Evolutionary conservation across 2,113 vertebrate genomes (phyloP).

Genomic region (Odocoileus virginianus): DNA sequence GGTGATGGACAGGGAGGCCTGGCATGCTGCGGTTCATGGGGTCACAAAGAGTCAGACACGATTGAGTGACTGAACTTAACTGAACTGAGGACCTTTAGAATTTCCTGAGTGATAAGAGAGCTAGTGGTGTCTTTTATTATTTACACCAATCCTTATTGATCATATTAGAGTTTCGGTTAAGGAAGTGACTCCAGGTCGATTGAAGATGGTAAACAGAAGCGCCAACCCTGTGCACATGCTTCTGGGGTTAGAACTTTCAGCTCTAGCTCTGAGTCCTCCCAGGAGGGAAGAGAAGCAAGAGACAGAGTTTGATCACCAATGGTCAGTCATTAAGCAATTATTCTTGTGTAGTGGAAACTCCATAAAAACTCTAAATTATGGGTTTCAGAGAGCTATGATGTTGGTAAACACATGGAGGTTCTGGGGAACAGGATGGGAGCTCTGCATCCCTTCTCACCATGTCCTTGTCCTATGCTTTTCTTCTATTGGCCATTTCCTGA

Average conservation of each 20-base stretch:
- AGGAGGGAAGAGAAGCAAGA: neutral
- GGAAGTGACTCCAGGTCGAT: neutral
- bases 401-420: neutral
- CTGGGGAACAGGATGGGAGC: neutral
- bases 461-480: neutral
- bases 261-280: neutral
- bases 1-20: neutral
- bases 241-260: neutral
- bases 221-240: neutral
- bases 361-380: neutral
- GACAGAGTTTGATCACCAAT: neutral
- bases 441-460: neutral
- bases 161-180: neutral
- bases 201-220: neutral
- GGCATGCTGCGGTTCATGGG: neutral
- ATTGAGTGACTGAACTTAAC: neutral
- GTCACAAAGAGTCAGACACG: accelerated
- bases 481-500: neutral
- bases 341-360: neutral
- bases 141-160: neutral
- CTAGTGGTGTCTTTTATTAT: neutral
- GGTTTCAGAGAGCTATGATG: neutral
- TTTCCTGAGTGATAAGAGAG: neutral
- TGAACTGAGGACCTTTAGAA: neutral
- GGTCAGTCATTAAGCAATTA: neutral